Percentiles rank a stretch among this genome's conserved stretches.
These are phyloP conservation scores for Dascillus cervinus DNA, from an alignment of 2,888 invertebrate species.

Conservation along the genomic window DNA sequence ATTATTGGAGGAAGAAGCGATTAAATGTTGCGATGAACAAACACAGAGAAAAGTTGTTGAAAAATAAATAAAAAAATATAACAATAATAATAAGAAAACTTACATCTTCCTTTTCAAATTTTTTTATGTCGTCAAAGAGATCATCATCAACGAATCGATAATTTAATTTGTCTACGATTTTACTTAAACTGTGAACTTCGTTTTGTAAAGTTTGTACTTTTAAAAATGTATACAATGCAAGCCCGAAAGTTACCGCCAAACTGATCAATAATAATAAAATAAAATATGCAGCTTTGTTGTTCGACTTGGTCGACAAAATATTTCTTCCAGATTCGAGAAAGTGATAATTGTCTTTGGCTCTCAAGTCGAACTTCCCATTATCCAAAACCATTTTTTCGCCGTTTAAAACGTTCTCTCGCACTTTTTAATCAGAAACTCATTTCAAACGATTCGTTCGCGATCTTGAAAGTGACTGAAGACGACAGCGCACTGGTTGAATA, in stretches of 20 bases:
- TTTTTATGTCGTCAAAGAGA: constrained; percentile 36
- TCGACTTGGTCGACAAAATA: not conserved
- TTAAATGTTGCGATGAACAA: no score
- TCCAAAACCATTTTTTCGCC: constrained; percentile 3
- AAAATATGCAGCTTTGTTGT: not conserved
- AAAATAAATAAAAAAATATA: no score
- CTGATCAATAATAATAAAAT: not conserved
- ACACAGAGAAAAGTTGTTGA: no score
- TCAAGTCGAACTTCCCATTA: constrained; percentile 1
- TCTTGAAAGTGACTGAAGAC: constrained; percentile 10
- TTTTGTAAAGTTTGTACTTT: constrained; percentile 1
- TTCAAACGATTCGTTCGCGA: constrained; percentile 8
- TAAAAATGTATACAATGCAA: not conserved
- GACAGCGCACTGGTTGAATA: constrained; percentile 7
- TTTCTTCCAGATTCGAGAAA: not conserved
- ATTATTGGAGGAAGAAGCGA: no score
- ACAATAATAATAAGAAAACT: constrained; percentile 3
- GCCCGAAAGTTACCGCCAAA: not conserved
- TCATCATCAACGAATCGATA: constrained; percentile 32
- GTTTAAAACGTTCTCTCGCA: constrained; percentile 1
- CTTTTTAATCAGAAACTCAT: constrained; percentile 1
- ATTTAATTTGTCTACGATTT: constrained; percentile 32
- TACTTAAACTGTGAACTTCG: constrained; percentile 26
- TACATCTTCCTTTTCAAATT: constrained; percentile 36
- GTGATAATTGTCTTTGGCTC: constrained; percentile 4